Conservation (phyloP, 1,140 invertebrate genomes). For the Neodiprion fabricii region DNA sequence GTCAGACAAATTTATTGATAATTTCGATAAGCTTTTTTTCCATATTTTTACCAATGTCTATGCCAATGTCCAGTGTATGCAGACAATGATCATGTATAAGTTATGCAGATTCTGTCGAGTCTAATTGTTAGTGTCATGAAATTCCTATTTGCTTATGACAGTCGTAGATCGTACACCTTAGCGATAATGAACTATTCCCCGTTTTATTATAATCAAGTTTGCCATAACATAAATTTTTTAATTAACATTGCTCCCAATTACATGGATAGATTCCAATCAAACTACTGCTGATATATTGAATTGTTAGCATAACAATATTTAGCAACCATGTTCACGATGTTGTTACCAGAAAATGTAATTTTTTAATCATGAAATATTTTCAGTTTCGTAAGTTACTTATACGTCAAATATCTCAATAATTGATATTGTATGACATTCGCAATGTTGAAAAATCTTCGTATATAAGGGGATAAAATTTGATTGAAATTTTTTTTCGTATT, state of each 20-base stretch:
- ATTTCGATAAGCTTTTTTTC: neutral
- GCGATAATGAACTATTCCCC: neutral
- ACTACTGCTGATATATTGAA: neutral
- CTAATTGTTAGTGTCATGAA: neutral
- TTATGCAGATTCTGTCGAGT: neutral
- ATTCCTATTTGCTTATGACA: neutral
- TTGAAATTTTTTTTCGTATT: too few species aligned
- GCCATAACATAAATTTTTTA: neutral
- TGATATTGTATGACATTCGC: too few species aligned
- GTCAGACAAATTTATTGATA: neutral
- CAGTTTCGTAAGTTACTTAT: neutral
- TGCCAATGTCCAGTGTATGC: neutral
- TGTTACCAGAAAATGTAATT: neutral
- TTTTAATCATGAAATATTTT: neutral
- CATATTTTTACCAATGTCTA: neutral
- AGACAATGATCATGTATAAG: constrained; percentile 1
- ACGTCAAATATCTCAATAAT: neutral
- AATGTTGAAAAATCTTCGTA: too few species aligned
- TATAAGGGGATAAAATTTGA: too few species aligned
- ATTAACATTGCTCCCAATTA: neutral
- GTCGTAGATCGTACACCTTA: neutral
- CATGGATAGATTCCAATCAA: neutral
- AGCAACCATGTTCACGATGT: neutral
- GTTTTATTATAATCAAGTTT: neutral
- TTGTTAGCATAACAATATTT: neutral